phyloP scores from a whole-genome alignment of 2,888 invertebrate genomes.

The Willowsia nigromaculata region DNA sequence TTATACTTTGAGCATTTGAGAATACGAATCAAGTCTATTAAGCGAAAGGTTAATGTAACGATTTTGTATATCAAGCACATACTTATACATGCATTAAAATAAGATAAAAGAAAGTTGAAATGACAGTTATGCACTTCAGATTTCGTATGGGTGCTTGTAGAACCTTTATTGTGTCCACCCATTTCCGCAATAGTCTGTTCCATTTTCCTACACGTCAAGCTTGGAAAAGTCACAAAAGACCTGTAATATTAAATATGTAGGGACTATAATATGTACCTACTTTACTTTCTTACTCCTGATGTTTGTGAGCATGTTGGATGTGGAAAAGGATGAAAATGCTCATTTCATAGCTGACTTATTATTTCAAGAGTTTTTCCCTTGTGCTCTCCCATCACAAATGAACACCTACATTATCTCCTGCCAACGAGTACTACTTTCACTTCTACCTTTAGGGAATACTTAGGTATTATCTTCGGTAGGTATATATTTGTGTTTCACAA shows the following conservation, averaged over 20 bases:
- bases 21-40: no score
- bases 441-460: not conserved
- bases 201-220: no score
- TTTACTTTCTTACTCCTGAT: not conserved
- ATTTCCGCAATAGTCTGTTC: no score
- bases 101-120: no score
- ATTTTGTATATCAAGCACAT: no score
- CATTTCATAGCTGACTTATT: not conserved
- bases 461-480: not conserved
- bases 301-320: not conserved
- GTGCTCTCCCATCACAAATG: not conserved
- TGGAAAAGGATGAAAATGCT: not conserved
- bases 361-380: not conserved
- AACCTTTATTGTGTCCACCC: not conserved
- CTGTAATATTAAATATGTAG: conserved; percentile 6
- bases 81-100: no score
- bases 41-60: no score
- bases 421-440: conserved; percentile 5
- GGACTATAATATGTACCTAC: not conserved
- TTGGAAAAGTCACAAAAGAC: no score
- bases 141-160: no score
- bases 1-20: no score
- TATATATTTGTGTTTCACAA: not conserved
- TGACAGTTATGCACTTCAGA: no score
- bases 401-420: not conserved